These are phyloP conservation scores for Ceyx melanurus DNA, from an alignment of 2,113 vertebrate genomes.

Conservation along the genomic window DNA sequence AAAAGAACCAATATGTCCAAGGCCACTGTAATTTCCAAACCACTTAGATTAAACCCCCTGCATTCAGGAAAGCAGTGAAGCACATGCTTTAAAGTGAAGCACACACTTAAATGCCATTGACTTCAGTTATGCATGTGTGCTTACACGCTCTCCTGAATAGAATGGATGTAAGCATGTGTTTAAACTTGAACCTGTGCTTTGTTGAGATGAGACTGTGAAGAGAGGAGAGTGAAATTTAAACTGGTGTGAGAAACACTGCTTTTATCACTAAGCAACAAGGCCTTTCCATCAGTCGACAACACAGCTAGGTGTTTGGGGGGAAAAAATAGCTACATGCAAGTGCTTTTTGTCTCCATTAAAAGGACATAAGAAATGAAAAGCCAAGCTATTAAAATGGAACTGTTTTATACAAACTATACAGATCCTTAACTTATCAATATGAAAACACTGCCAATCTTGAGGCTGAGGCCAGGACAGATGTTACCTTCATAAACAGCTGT, in stretches of 20 bases:
- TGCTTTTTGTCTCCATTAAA: neutral
- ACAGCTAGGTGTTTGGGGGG: neutral
- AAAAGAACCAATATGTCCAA: constrained; percentile 10
- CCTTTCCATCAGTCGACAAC: neutral
- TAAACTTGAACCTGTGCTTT: constrained; percentile 67
- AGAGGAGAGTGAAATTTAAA: constrained; percentile 53
- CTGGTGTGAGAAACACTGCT: constrained; percentile 3
- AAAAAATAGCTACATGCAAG: neutral
- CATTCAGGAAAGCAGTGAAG: constrained; percentile 31
- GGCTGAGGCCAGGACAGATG: constrained; percentile 17
- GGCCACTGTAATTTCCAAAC: constrained; percentile 47
- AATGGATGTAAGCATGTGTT: constrained; percentile 48
- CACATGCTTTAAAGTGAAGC: constrained; percentile 60
- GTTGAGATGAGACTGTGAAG: constrained; percentile 50
- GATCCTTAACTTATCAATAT: neutral
- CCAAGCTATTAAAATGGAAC: neutral
- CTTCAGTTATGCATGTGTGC: constrained; percentile 34
- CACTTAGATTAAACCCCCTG: constrained; percentile 29
- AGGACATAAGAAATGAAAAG: neutral
- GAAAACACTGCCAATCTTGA: neutral
- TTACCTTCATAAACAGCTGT: neutral
- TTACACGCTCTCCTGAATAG: constrained; percentile 37
- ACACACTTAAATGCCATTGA: constrained; percentile 57
- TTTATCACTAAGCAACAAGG: constrained; percentile 50
- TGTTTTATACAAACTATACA: neutral